Evolutionary conservation across 2,113 vertebrate genomes (phyloP).

Genomic region (Podarcis muralis): DNA sequence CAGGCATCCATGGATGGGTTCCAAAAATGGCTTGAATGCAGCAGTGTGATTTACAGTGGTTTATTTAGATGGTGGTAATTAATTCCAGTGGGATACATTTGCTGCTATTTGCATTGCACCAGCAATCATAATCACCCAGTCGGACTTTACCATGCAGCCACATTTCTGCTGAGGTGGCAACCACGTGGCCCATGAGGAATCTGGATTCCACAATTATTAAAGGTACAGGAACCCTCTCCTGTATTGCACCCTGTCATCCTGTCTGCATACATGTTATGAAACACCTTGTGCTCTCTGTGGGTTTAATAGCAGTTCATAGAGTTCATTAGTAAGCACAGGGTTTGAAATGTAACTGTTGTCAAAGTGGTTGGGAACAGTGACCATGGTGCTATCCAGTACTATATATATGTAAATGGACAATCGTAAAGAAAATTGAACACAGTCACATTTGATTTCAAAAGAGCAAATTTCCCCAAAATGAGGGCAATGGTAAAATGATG

Average conservation of each 20-base stretch:
- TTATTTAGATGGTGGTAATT: neutral
- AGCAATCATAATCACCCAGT: neutral
- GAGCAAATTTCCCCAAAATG: neutral
- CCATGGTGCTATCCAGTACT: no score
- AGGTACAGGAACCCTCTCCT: neutral
- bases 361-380: no score
- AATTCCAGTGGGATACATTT: neutral
- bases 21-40: neutral
- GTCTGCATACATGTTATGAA: neutral
- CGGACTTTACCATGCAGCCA: neutral
- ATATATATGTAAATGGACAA: no score
- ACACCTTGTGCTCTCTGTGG: neutral
- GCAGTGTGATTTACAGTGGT: neutral
- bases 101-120: neutral
- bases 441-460: no score
- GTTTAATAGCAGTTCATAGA: neutral
- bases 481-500: neutral
- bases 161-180: neutral
- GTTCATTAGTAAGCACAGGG: neutral
- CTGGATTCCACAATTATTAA: neutral
- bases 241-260: neutral
- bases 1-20: neutral
- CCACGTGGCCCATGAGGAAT: neutral
- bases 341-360: no score
- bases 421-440: no score